Evolutionary conservation across 2,888 invertebrate genomes (phyloP).

Genomic region (Pilophorus perplexus): DNA sequence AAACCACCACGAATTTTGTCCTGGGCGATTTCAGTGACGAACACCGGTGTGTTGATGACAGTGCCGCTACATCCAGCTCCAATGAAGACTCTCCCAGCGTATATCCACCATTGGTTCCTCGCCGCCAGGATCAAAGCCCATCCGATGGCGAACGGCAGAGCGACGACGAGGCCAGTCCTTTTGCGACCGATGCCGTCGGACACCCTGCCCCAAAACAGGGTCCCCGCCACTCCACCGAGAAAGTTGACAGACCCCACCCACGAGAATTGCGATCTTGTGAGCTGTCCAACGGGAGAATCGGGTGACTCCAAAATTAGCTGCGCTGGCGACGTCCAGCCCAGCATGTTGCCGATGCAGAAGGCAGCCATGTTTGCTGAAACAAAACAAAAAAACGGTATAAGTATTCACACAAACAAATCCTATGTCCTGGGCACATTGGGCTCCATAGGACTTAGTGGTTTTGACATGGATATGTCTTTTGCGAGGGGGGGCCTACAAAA

Average conservation of each 20-base stretch:
- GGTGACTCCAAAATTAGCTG: conserved; percentile 54
- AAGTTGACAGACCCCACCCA: conserved; percentile 60
- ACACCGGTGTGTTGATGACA: conserved; percentile 61
- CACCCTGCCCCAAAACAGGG: conserved; percentile 55
- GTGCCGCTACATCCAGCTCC: conserved; percentile 61
- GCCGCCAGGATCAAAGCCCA: conserved; percentile 61
- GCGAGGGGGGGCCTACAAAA: no score
- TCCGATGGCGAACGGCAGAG: conserved; percentile 59
- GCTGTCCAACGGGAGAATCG: conserved; percentile 55
- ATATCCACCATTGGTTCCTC: conserved; percentile 54
- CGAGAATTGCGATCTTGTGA: conserved; percentile 57
- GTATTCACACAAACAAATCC: no score
- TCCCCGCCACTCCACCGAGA: conserved; percentile 57
- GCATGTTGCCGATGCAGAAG: conserved; percentile 59
- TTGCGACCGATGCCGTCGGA: conserved; percentile 59
- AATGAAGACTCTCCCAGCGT: conserved; percentile 58
- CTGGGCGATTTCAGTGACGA: conserved; percentile 64
- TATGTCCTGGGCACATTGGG: no score
- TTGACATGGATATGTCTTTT: no score
- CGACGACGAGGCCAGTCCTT: conserved; percentile 54
- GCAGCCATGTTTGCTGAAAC: conserved; percentile 58
- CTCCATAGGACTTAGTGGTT: no score
- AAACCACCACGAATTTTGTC: conserved; percentile 57
- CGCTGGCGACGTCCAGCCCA: conserved; percentile 63
- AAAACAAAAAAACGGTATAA: conserved; percentile 4